phyloP scores from a whole-genome alignment of 2,888 invertebrate species.

The Maniola hyperantus region DNA sequence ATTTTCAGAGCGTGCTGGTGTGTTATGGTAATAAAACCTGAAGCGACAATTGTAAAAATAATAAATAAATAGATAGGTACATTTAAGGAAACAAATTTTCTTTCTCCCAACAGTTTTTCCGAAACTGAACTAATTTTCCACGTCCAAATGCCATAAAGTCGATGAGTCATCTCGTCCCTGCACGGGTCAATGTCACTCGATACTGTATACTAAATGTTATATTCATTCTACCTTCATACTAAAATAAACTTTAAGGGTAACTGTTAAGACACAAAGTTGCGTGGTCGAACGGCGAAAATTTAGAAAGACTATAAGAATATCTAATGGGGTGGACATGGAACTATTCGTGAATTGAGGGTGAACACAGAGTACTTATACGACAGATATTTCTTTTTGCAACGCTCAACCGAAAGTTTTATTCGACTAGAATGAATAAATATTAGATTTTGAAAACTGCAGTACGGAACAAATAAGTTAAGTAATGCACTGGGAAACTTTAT shows the following conservation, averaged over 20 bases:
- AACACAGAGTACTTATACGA: conserved; percentile 27
- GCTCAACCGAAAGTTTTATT: not conserved
- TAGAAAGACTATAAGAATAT: conserved; percentile 50
- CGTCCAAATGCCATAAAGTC: conserved; percentile 30
- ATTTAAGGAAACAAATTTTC: not conserved
- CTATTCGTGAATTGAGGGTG: conserved; percentile 49
- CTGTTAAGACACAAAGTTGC: not conserved
- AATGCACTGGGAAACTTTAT: too few species aligned
- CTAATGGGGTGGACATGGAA: conserved; percentile 54
- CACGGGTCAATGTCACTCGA: conserved; percentile 61
- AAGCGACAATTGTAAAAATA: too few species aligned
- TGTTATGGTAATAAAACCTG: too few species aligned
- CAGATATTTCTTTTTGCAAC: not conserved
- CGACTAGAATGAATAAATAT: not conserved
- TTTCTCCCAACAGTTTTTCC: conserved; percentile 9
- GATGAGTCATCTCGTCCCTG: conserved; percentile 48
- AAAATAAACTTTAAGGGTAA: not conserved
- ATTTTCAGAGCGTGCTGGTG: too few species aligned
- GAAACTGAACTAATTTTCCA: conserved; percentile 18
- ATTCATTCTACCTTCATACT: not conserved
- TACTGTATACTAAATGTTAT: conserved; percentile 40
- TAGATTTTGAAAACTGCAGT: not conserved
- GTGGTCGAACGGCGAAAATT: conserved; percentile 22
- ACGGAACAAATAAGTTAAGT: not conserved
- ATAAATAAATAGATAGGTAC: too few species aligned